Evolutionary conservation across 1,140 invertebrate species (phyloP), one percentile per base, ranked within the genome.

Genomic region (Lutraria rhynchaena): DNA sequence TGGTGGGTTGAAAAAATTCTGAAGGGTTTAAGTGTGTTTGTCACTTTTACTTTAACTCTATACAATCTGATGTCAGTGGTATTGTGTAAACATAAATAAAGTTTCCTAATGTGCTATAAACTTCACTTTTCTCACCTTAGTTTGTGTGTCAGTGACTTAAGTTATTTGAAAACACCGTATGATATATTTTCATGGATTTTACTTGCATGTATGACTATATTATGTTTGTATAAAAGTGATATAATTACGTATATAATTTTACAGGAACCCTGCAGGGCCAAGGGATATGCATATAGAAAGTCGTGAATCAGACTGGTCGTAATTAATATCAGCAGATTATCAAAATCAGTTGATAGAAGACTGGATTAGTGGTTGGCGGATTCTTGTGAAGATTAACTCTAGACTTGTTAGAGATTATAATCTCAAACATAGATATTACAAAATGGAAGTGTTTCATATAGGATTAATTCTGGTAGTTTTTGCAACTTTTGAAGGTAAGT

Each of bases 401-500:
- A 15, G 37, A 13, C 63, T 49, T 4, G 0, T 37, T 41, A 60
- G 49, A 61, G 55, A 35, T 60, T 27, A 61, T 44, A 75, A 75
- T 75, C 73, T 61, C n/a, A 22, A 15, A 31, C 27, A 75, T 17
- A 58, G 31, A 63, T 19, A 57, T 63, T 57, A 15, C 73, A 75
- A 63, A 75, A 75, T 75, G 73, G 73, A 75, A 75, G 55, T 75
- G 35, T 27, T 60, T 49, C 55, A 75, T 75, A 75, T 75, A 75
- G 73, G 73, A 61, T 63, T 75, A 49, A n/a, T 75, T 24, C 31
- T 75, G 22, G 57, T 75, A 75, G 73, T 75, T 75, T 61, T 75
- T 61, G 44, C 55, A 61, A 60, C 57, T 41, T 75, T 75, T 22
- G 57, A 75, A 75, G 73, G 73, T 75, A 75, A 61, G 73, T 61